phyloP scores from a whole-genome alignment of 2,797 vertebrate species.

The Myotis pilosus region DNA sequence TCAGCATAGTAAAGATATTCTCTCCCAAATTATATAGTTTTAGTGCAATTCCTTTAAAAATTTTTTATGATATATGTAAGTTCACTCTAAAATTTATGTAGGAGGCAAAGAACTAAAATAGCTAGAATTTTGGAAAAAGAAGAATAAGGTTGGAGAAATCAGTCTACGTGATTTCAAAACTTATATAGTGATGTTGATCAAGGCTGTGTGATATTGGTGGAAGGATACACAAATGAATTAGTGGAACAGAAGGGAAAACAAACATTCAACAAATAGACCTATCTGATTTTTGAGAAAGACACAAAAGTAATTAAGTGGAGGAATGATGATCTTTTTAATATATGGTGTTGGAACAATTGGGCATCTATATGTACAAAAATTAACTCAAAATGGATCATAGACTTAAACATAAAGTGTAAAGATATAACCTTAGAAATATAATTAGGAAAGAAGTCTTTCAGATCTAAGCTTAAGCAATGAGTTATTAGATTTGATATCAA shows the following conservation, averaged over 20 bases:
- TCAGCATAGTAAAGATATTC: neutral
- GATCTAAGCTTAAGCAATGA: neutral
- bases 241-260: neutral
- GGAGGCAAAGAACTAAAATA: neutral
- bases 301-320: neutral
- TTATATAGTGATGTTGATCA: neutral
- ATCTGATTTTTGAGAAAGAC: neutral
- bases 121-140: neutral
- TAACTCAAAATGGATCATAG: neutral
- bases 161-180: neutral
- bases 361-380: neutral
- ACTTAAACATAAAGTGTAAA: slow-evolving; percentile 4
- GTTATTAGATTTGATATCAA: slow-evolving; percentile 1
- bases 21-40: neutral
- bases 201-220: neutral
- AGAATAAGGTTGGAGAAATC: neutral
- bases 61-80: neutral
- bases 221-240: neutral
- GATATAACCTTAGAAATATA: neutral
- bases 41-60: neutral
- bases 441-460: neutral
- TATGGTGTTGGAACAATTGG: neutral
- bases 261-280: neutral
- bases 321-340: neutral
- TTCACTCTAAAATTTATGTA: slow-evolving; percentile 22